phyloP scores from a whole-genome alignment of 1,140 invertebrate species.

The Diorhabda sublineata region DNA sequence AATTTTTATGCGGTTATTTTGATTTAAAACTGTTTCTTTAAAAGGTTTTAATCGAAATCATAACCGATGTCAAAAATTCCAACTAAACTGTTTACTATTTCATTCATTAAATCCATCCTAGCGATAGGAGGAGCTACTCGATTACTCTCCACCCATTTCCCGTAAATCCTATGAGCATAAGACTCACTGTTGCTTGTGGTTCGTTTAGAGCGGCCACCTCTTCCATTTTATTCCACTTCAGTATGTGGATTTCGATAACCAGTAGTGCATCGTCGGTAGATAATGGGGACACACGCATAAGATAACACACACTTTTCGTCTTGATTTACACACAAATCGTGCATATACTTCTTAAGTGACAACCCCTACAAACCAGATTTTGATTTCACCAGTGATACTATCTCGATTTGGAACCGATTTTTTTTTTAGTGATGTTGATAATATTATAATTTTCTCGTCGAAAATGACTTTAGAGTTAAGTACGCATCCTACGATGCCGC shows the following conservation, averaged over 20 bases:
- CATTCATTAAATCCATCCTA: conserved; percentile 43
- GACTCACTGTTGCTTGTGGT: conserved; percentile 19
- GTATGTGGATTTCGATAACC: conserved; percentile 29
- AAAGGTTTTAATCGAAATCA: conserved; percentile 3
- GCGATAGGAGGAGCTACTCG: conserved; percentile 24
- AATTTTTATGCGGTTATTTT: too few relatives aligned
- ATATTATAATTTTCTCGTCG: not conserved
- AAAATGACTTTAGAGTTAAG: conserved; percentile 44
- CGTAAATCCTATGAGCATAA: conserved; percentile 22
- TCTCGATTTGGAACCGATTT: too few relatives aligned
- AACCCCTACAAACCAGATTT: not conserved
- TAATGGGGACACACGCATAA: conserved; percentile 31
- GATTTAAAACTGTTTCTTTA: not conserved
- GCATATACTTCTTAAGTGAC: not conserved
- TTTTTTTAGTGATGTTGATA: not conserved
- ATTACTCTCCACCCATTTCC: conserved; percentile 18
- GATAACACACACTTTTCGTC: too few relatives aligned
- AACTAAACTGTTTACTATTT: conserved; percentile 39
- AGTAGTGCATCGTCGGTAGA: conserved; percentile 38
- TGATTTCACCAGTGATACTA: too few relatives aligned
- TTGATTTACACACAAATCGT: too few relatives aligned
- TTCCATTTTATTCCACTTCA: conserved; percentile 32
- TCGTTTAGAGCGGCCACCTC: conserved; percentile 15
- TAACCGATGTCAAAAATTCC: conserved; percentile 11
- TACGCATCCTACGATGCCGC: conserved; percentile 41